phyloP scores from a whole-genome alignment of 2,113 vertebrate genomes.

The Aplodontia rufa region DNA sequence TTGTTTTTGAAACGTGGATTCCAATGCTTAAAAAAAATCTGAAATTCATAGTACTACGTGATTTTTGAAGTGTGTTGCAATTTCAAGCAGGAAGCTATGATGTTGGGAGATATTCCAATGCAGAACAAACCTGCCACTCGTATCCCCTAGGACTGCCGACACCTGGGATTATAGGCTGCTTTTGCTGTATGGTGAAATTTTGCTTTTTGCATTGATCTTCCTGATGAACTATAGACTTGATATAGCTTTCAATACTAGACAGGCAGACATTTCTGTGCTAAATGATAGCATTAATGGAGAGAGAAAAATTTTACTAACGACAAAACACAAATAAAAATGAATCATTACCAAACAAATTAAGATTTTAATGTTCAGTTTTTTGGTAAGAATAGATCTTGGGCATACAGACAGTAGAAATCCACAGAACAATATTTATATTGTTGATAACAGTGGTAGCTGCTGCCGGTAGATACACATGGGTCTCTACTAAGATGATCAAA shows the following conservation, averaged over 20 bases:
- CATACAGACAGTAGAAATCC: background rate
- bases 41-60: background rate
- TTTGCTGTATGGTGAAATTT: background rate
- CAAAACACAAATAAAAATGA: background rate
- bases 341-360: no score
- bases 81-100: background rate
- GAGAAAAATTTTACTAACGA: background rate
- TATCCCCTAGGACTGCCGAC: background rate
- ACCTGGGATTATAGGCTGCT: background rate
- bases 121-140: background rate
- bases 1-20: slow-evolving; percentile 9
- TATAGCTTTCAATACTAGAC: background rate
- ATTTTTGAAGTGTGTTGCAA: background rate
- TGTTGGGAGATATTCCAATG: background rate
- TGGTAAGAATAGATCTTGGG: background rate
- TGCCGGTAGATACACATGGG: background rate
- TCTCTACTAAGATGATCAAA: background rate
- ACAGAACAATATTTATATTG: background rate
- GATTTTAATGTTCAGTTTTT: background rate
- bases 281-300: background rate
- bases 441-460: background rate
- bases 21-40: background rate
- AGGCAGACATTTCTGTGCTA: background rate
- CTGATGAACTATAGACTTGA: background rate
- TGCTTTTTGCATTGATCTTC: background rate